Evolutionary conservation across 2,113 vertebrate species (phyloP), one percentile per base, ranked within the genome.

Genomic region (Syrmaticus mikado): DNA sequence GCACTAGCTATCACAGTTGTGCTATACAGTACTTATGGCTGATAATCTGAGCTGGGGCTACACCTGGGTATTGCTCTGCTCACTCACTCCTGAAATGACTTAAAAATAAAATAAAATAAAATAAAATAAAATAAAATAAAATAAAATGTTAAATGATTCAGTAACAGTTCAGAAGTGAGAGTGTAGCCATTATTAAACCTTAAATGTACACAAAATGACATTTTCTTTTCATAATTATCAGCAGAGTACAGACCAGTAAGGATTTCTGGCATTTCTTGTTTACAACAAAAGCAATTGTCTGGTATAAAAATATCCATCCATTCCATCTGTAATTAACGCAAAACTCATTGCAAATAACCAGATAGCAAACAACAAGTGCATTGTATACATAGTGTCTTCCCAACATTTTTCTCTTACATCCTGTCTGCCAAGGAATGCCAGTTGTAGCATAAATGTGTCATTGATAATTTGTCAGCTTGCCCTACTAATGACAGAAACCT

Each of bases 401-500:
- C 86, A 94, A 72, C 94, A 87, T 96, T 91, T 91, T 96, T 3
- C 82, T 96, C 57, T 82, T 85, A 46, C 5, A 8, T 95, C 43
- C 76, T 92, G 62, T 19, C 82, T 96, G 92, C 81, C 89, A 95
- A 77, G 27, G 82, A 85, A 95, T 94, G 76, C 89, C 65, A 87
- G 36, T 86, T 6, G 36, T 95, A 95, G 76, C 55, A 70, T 94
- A 97, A 97, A 97, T 94, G 95, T 95, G 96, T 97, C 97, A 97
- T 50, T 86, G 91, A 94, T 95, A 93, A 97, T 98, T 98, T 97
- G 95, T 98, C 96, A 97, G 83, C 95, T 95, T 97, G 94, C 73
- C 93, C 96, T 96, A 96, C 85, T 98, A 97, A 97, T 96, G 97
- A 97, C 95, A 97, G 87, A 97, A 97, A 93, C 76, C 90, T 90